Evolutionary conservation across 37 sponge, comb jelly and placozoan species (phyloP).

Genomic region (Cladorhizidae sp.): DNA sequence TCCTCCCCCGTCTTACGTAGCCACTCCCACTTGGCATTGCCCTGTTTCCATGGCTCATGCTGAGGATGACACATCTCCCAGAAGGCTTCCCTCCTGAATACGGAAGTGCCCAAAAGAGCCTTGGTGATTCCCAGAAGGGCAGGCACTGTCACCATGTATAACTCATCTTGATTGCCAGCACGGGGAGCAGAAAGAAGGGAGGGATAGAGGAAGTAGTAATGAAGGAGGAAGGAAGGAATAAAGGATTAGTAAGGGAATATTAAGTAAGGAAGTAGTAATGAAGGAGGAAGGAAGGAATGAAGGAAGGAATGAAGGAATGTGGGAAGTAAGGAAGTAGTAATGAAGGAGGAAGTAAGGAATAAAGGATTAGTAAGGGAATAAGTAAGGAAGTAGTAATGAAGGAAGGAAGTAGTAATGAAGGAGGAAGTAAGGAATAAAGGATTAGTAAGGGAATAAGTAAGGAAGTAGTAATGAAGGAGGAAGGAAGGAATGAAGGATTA

Average conservation of each 20-base stretch:
- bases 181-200: background rate
- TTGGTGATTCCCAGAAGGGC: slow-evolving; percentile 33
- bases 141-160: slow-evolving; percentile 32
- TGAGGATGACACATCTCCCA: background rate
- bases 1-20: background rate
- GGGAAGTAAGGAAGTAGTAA: background rate
- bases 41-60: background rate
- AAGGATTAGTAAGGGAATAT: background rate
- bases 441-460: background rate
- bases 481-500: background rate
- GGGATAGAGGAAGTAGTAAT: background rate
- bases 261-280: background rate
- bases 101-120: slow-evolving; percentile 22
- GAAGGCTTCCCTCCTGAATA: slow-evolving; percentile 17
- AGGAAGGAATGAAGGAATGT: too few relatives aligned
- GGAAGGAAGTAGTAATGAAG: background rate
- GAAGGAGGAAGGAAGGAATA: background rate
- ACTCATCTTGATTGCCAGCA: slow-evolving; percentile 6
- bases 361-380: background rate
- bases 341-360: background rate
- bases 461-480: background rate
- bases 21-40: background rate
- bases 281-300: too few relatives aligned
- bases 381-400: background rate
- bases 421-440: background rate